Percentiles rank a stretch among this genome's conserved stretches.
These are phyloP conservation scores for Mesaphorura yosii DNA, from an alignment of 1,140 invertebrate species.

Conservation along the genomic window DNA sequence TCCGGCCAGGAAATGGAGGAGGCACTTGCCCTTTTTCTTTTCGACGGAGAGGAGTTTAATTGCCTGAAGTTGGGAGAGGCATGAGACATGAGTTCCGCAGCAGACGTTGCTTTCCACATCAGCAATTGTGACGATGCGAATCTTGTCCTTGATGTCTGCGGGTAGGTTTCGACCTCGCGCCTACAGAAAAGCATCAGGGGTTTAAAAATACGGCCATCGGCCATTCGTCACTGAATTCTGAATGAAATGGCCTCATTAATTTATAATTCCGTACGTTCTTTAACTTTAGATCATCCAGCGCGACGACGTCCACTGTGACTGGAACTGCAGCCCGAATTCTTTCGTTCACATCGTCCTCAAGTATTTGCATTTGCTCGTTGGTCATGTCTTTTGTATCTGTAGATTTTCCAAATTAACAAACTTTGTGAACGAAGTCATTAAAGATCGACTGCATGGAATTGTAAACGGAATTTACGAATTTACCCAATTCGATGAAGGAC, in stretches of 20 bases:
- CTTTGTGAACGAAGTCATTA: too few relatives aligned
- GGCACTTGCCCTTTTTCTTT: conserved; percentile 58
- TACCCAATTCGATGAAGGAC: conserved; percentile 53
- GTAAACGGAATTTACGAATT: conserved; percentile 1
- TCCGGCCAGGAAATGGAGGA: conserved; percentile 59
- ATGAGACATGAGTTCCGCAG: conserved; percentile 73
- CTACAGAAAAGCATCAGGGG: conserved; percentile 32
- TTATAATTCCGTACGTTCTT: conserved; percentile 45
- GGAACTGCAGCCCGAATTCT: conserved; percentile 49
- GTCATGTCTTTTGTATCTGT: conserved; percentile 40
- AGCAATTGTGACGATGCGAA: conserved; percentile 59
- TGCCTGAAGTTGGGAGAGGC: conserved; percentile 63
- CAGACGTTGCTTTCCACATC: conserved; percentile 66
- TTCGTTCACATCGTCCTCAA: conserved; percentile 54
- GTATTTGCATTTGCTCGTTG: conserved; percentile 40
- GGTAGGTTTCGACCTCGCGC: conserved; percentile 56
- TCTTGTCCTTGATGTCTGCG: conserved; percentile 57
- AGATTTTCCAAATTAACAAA: conserved; percentile 4
- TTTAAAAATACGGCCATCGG: conserved; percentile 7
- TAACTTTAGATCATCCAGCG: conserved; percentile 47
- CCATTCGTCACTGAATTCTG: background rate
- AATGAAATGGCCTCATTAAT: too few relatives aligned
- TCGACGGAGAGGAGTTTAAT: conserved; percentile 58
- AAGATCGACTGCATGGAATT: background rate
- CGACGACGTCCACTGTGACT: conserved; percentile 51